phyloP scores from a whole-genome alignment of 2,888 invertebrate genomes.

The Blastobasis lacticolella region DNA sequence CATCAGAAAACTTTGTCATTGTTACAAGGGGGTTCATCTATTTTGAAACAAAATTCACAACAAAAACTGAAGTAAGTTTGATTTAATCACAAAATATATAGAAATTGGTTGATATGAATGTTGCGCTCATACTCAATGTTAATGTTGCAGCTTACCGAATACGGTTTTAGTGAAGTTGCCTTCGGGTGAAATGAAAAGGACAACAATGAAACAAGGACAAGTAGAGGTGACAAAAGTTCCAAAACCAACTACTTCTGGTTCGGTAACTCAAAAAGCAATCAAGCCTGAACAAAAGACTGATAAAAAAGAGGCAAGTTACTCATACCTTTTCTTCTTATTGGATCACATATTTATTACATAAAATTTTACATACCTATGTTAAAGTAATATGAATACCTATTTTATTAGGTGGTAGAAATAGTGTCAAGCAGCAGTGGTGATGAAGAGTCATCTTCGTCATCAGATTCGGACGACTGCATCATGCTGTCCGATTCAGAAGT shows the following conservation, averaged over 20 bases:
- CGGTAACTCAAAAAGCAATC: slow-evolving; percentile 32
- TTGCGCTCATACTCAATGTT: not conserved
- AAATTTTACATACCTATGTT: not conserved
- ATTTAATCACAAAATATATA: not conserved
- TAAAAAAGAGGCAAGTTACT: slow-evolving; percentile 45
- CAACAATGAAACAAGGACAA: slow-evolving; percentile 52
- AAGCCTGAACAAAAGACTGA: slow-evolving; percentile 47
- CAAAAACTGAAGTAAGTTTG: slow-evolving; percentile 61
- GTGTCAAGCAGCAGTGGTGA: slow-evolving; percentile 78
- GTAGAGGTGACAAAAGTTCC: slow-evolving; percentile 55
- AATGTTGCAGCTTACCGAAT: slow-evolving; percentile 53
- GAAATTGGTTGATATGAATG: not conserved
- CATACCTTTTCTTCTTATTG: not conserved
- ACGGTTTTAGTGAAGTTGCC: slow-evolving; percentile 65
- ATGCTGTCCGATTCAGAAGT: slow-evolving; percentile 88
- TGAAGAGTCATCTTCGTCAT: slow-evolving; percentile 72
- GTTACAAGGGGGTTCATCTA: slow-evolving; percentile 79
- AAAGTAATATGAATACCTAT: not conserved
- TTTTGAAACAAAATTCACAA: slow-evolving; percentile 60
- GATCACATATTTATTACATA: not conserved
- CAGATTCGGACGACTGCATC: slow-evolving; percentile 89
- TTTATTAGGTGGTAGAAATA: slow-evolving; percentile 80
- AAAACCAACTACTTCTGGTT: slow-evolving; percentile 51
- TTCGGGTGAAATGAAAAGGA: slow-evolving; percentile 59
- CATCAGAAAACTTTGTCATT: slow-evolving; percentile 81